Percentiles rank a stretch among this genome's conserved stretches.
Evolutionary conservation across 1,140 invertebrate genomes (phyloP).

Genomic region (Eupristina koningsbergeri): DNA sequence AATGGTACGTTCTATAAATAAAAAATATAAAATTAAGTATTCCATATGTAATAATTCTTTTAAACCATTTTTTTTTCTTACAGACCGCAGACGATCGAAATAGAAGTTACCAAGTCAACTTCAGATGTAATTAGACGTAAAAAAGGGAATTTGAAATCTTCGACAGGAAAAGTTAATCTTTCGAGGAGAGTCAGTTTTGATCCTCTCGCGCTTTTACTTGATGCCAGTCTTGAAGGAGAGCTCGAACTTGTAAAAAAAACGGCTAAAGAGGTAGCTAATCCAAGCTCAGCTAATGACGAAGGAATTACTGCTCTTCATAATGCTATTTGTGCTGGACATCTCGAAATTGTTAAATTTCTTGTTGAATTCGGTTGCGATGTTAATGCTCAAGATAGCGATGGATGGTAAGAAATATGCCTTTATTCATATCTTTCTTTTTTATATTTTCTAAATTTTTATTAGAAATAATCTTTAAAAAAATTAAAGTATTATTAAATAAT

Average conservation of each 20-base stretch:
- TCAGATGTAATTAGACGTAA: conserved; percentile 79
- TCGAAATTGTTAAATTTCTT: conserved; percentile 98
- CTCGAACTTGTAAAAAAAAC: conserved; percentile 96
- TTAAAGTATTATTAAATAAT: no score
- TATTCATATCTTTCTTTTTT: not conserved
- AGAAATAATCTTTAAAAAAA: no score
- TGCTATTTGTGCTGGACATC: conserved; percentile 98
- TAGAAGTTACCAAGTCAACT: conserved; percentile 68
- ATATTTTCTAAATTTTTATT: not conserved
- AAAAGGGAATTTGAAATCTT: conserved; percentile 84
- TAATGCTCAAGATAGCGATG: conserved; percentile 98
- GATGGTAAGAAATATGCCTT: conserved; percentile 79
- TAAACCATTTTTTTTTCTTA: not conserved
- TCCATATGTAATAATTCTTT: not conserved
- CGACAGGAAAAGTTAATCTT: conserved; percentile 80
- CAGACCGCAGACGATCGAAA: conserved; percentile 61
- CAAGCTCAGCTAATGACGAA: conserved; percentile 97
- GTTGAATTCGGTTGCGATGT: conserved; percentile 99
- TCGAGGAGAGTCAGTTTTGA: conserved; percentile 95
- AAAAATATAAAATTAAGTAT: not conserved
- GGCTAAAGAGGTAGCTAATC: conserved; percentile 91
- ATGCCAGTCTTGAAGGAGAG: conserved; percentile 98
- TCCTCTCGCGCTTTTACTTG: conserved; percentile 94
- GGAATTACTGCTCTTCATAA: conserved; percentile 99
- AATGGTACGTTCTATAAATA: not conserved